These are phyloP conservation scores for Pantherophis guttatus DNA, from an alignment of 2,113 vertebrate genomes.

Conservation along the genomic window DNA sequence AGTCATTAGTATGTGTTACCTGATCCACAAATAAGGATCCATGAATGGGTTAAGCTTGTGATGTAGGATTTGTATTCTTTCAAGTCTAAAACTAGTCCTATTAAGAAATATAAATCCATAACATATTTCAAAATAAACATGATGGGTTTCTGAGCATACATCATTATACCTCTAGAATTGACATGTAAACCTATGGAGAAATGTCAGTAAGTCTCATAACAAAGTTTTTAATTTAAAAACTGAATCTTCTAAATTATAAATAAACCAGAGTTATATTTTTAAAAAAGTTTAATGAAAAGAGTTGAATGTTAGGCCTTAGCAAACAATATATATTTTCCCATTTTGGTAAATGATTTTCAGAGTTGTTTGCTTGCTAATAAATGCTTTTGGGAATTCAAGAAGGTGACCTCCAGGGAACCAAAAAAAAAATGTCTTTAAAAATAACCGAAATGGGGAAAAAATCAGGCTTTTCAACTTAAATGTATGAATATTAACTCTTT, in stretches of 20 bases:
- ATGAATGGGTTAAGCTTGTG: neutral
- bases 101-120: neutral
- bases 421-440: slow-evolving; percentile 21
- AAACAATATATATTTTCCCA: slow-evolving; percentile 25
- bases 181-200: neutral
- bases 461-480: slow-evolving; percentile 1
- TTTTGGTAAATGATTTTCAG: slow-evolving; percentile 25
- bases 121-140: neutral
- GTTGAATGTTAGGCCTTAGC: neutral
- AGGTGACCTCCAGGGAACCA: neutral
- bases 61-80: neutral
- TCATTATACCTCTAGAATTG: neutral
- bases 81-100: neutral
- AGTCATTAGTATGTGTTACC: neutral
- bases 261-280: neutral
- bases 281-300: slow-evolving; percentile 17
- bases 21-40: neutral
- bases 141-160: neutral
- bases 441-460: slow-evolving; percentile 15
- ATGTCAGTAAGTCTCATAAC: neutral
- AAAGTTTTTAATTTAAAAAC: neutral
- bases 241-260: slow-evolving; percentile 2
- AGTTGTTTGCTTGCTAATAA: slow-evolving; percentile 30
- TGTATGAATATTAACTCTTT: slow-evolving; percentile 16
- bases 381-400: slow-evolving; percentile 34